Conservation (phyloP, 1,140 invertebrate species). For the Phenacoccus solenopsis region DNA sequence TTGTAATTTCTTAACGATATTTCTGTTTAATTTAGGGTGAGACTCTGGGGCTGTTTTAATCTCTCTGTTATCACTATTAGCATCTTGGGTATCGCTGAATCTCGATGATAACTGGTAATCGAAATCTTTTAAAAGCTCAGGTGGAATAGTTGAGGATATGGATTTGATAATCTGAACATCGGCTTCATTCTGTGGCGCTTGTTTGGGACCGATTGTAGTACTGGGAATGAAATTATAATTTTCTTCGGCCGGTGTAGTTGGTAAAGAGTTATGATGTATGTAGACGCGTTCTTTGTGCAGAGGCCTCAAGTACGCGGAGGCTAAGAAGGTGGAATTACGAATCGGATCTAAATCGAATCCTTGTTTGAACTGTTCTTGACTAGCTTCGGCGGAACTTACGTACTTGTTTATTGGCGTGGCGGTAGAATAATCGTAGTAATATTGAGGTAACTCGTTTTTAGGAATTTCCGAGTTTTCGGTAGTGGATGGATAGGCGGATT, state of each 20-base stretch:
- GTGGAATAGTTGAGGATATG: constrained; percentile 6
- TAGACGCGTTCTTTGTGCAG: constrained; percentile 6
- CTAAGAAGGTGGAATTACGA: background rate
- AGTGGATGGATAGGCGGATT: background rate
- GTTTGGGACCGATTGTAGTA: background rate
- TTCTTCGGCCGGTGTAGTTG: background rate
- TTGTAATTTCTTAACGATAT: background rate
- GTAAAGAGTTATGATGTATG: background rate
- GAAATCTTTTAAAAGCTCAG: background rate
- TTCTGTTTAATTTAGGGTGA: background rate
- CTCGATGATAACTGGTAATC: background rate
- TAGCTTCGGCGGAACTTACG: background rate
- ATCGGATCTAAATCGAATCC: background rate
- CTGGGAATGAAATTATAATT: background rate
- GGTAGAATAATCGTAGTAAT: constrained; percentile 1
- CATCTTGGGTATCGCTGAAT: background rate
- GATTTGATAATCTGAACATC: background rate
- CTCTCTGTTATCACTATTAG: background rate
- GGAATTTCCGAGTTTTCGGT: background rate
- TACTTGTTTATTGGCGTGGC: background rate
- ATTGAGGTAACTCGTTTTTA: background rate
- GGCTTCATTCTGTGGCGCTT: background rate
- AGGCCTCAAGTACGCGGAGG: background rate
- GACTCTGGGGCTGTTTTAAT: background rate
- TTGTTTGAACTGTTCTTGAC: background rate